Evolutionary conservation across 92 coral and sea anemone genomes (phyloP), one percentile per base, ranked within the genome.

Genomic region (Epizoanthus fatuus): DNA sequence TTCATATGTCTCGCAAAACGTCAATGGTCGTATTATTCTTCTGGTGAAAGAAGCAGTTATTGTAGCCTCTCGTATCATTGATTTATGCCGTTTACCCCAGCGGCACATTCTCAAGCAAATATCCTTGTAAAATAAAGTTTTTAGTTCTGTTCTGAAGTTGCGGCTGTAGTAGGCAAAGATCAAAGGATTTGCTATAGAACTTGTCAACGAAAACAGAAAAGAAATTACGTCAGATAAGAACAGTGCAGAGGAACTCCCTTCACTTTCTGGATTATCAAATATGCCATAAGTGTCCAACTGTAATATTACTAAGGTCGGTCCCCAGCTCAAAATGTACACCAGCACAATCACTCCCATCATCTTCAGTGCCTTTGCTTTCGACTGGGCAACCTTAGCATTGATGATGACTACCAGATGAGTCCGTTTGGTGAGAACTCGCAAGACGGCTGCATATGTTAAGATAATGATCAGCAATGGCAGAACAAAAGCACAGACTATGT

Each of bases 161-260:
- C 72, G 72, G 13, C 49, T 66, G 49, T 66, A 66, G 72, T 66
- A 66, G 10, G 72, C 47, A 66, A 66, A 66, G 29, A 66, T 66
- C 32, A 66, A 6, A 5, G 72, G 72, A 15, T 66, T 66, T 17
- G 72, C 72, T 66, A 37, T 66, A 4, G 72, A 66, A 14, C 72
- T 66, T 66, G 47, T 35, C 32, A 42, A 66, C 12, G 72, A 37
- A 14, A 66, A 66, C 2, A 66, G 72, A 12, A 66, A 66, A 66
- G 72, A 4, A 10, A 66, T 66, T 35, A 17, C n/a, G 2, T 66
- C 72, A 17, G 40, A 3, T 16, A 66, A 66, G n/a, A 13, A 13
- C 55, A 5, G 3, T 8, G 19, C 29, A 14, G 40, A 20, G 14
- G 38, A 16, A 11, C 17, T 25, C 3, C 45, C 49, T 47, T 2